phyloP scores from a whole-genome alignment of 1,140 invertebrate species.

The Homarus americanus region DNA sequence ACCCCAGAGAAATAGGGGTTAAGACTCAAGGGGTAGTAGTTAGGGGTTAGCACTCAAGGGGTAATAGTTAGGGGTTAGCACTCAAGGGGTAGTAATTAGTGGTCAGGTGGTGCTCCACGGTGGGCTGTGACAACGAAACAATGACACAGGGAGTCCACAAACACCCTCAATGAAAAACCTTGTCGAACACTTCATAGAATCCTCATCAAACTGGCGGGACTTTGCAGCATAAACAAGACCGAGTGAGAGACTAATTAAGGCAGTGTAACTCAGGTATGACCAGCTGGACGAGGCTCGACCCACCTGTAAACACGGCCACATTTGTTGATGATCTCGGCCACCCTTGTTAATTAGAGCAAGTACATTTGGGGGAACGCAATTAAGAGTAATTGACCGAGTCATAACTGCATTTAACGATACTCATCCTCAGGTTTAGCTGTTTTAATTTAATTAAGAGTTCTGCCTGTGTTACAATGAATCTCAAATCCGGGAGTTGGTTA shows the following conservation, averaged over 20 bases:
- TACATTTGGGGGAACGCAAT: constrained; percentile 41
- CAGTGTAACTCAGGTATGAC: background rate
- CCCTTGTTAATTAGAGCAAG: constrained; percentile 62
- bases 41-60: no score
- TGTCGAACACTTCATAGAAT: no score
- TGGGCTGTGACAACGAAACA: no score
- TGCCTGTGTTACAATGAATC: constrained; percentile 17
- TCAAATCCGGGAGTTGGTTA: background rate
- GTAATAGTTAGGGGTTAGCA: no score
- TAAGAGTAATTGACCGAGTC: constrained; percentile 52
- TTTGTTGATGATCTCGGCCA: constrained; percentile 39
- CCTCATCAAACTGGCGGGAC: no score
- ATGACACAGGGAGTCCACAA: no score
- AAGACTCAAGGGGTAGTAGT: no score
- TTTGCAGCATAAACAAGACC: no score
- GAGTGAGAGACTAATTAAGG: background rate
- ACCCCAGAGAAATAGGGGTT: no score
- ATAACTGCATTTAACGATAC: constrained; percentile 51
- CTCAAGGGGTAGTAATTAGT: no score
- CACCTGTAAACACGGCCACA: constrained; percentile 56
- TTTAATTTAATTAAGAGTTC: constrained; percentile 55
- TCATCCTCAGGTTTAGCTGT: constrained; percentile 49
- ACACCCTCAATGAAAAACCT: no score
- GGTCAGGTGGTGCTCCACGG: no score
- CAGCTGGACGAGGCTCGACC: background rate